Evolutionary conservation across 2,888 invertebrate genomes (phyloP).

Genomic region (Ommatoiulus sabulosus): DNA sequence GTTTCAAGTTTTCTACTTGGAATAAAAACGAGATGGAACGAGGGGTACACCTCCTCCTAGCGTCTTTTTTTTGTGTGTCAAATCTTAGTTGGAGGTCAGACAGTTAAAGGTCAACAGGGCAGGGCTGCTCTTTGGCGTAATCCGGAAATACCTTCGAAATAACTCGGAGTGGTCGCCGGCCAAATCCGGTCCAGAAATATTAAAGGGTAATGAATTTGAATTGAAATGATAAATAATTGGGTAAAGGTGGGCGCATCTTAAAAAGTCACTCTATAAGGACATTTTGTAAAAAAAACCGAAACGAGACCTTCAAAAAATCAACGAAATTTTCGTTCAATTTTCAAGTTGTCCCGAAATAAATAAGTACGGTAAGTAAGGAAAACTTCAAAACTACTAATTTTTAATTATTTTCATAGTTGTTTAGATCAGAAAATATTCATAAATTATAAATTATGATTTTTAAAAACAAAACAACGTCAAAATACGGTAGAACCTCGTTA

Average conservation of each 20-base stretch:
- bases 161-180: background rate
- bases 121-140: conserved; percentile 40
- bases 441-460: too few relatives aligned
- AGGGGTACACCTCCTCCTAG: background rate
- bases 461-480: too few relatives aligned
- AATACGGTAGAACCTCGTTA: too few relatives aligned
- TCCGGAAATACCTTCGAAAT: conserved; percentile 45
- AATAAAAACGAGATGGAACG: background rate
- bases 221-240: background rate
- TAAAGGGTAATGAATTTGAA: background rate
- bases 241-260: background rate
- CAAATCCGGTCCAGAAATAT: background rate
- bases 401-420: too few relatives aligned
- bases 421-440: too few relatives aligned
- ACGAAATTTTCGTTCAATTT: too few relatives aligned
- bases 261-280: too few relatives aligned
- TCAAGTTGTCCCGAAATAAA: too few relatives aligned
- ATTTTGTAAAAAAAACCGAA: too few relatives aligned
- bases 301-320: too few relatives aligned
- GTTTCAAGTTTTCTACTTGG: background rate
- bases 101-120: conserved; percentile 52
- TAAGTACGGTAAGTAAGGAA: too few relatives aligned
- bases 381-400: too few relatives aligned
- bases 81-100: conserved; percentile 40
- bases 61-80: background rate